Percentiles rank a stretch among this genome's conserved stretches.
Conservation (phyloP, 2,797 vertebrate genomes). For the Dromococcyx pavoninus region DNA sequence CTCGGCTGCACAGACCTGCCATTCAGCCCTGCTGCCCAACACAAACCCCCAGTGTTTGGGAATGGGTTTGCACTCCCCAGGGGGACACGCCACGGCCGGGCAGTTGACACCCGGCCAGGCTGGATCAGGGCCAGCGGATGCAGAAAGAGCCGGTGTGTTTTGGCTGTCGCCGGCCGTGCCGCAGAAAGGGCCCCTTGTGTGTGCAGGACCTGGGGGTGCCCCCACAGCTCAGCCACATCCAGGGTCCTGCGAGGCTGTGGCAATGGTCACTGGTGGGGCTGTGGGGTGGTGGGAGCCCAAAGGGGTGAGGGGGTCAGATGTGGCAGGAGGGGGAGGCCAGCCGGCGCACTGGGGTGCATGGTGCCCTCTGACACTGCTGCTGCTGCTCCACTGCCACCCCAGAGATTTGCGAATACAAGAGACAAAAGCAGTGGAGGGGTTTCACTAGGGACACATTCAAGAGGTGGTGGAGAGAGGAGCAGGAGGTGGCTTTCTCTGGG, state of each 20-base stretch:
- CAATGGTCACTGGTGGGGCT: background rate
- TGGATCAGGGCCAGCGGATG: background rate
- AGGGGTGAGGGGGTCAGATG: too few species aligned
- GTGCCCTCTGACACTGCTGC: too few species aligned
- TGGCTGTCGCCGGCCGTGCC: rapidly evolving
- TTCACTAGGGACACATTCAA: background rate
- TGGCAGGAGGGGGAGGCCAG: background rate
- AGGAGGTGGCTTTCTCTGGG: background rate
- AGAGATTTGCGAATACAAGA: background rate
- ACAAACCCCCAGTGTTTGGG: constrained; percentile 48
- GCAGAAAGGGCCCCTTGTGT: constrained; percentile 38
- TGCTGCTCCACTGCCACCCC: background rate
- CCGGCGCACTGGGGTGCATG: rapidly evolving
- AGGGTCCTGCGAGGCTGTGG: rapidly evolving
- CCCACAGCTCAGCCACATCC: background rate
- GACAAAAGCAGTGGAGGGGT: rapidly evolving
- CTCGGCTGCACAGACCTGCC: background rate
- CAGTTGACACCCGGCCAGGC: constrained; percentile 31
- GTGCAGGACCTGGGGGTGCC: background rate
- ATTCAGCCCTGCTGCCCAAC: background rate
- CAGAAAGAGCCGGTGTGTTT: constrained; percentile 41
- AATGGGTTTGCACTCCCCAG: background rate
- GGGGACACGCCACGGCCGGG: background rate
- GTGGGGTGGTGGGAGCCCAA: background rate
- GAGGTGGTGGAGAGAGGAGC: background rate